Conservation (phyloP, 2,888 invertebrate species). For the Melanchra persicariae region DNA sequence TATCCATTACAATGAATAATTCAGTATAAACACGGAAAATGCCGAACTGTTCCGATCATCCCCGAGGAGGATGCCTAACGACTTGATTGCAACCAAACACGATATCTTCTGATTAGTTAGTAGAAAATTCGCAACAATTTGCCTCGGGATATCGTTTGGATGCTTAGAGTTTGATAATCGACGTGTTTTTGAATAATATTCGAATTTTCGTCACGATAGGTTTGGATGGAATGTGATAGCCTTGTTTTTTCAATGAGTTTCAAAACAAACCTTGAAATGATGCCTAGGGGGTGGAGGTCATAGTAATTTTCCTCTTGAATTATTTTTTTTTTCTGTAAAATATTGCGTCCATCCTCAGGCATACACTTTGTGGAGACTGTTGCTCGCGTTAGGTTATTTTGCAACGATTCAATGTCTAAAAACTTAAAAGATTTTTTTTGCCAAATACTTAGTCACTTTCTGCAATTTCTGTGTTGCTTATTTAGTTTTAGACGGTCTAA, state of each 20-base stretch:
- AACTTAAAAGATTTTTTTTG: background rate
- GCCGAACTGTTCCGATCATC: constrained; percentile 47
- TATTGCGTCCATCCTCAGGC: too few relatives aligned
- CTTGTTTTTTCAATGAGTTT: constrained; percentile 18
- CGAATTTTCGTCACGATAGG: constrained; percentile 38
- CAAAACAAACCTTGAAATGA: constrained; percentile 40
- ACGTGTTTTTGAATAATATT: constrained; percentile 49
- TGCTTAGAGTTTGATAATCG: constrained; percentile 63
- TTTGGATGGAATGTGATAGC: constrained; percentile 21
- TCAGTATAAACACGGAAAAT: constrained; percentile 66
- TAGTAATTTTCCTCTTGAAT: background rate
- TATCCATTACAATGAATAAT: constrained; percentile 61
- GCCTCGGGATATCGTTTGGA: constrained; percentile 42
- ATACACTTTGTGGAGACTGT: too few relatives aligned
- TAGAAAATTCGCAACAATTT: constrained; percentile 53
- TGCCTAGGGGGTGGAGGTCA: background rate
- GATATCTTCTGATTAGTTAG: constrained; percentile 53
- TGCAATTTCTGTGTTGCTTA: background rate
- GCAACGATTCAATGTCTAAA: background rate
- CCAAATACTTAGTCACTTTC: too few relatives aligned
- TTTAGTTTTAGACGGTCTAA: constrained; percentile 35
- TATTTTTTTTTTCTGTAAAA: background rate
- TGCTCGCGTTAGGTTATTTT: too few relatives aligned
- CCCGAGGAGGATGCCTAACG: constrained; percentile 54
- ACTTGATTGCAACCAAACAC: constrained; percentile 65